Base-by-base conservation (phyloP, 2,888 invertebrate species). In the Drosophila nr. perissopoda region DNA sequence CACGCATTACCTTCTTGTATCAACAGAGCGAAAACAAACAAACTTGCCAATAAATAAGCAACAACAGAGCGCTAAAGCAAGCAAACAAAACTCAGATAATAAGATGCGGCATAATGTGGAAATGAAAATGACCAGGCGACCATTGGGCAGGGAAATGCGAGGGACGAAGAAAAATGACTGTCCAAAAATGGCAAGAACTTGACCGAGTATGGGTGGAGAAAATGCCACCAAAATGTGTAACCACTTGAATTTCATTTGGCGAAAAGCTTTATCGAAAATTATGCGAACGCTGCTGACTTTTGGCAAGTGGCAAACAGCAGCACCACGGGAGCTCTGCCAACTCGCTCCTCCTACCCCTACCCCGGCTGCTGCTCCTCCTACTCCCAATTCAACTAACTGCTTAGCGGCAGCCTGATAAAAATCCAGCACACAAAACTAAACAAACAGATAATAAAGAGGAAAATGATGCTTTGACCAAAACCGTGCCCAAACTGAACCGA, bases 201-300 rank as follows among this genome's bases (percentile, higher is more conserved):
- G 64, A 29, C 42, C 27, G 52, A 33, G 13, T 18, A n/a, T n/a
- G 68, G 64, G 53, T 34, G 31, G 57, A 25, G 53, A 25, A 48
- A 29, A 25, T 57, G 74, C 52, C 81, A 71, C 60, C 82, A 79
- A 82, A 46, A 85, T 85, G 85, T 88, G 88, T 79, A 78, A 81
- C 81, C 88, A 90, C 91, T 90, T 82, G 88, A 92, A 91, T 91
- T 92, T 92, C 91, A 91, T 92, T 92, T 92, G 83, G 86, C 86
- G 91, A 91, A 92, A 92, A 92, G 91, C 92, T 91, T 92, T 90
- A 83, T 82, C 86, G 82, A 80, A 89, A 91, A 87, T 92, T 91
- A 91, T 90, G 91, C 90, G 86, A 82, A 80, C 77, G 88, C 77
- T 83, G 81, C 76, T 88, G 88, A 89, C 88, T 89, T 87, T 89